A percentile compares a stretch with the other conserved stretches of the same genome.
Evolutionary conservation across 2,797 vertebrate genomes (phyloP).

Genomic region (Pipistrellus pipistrellus): DNA sequence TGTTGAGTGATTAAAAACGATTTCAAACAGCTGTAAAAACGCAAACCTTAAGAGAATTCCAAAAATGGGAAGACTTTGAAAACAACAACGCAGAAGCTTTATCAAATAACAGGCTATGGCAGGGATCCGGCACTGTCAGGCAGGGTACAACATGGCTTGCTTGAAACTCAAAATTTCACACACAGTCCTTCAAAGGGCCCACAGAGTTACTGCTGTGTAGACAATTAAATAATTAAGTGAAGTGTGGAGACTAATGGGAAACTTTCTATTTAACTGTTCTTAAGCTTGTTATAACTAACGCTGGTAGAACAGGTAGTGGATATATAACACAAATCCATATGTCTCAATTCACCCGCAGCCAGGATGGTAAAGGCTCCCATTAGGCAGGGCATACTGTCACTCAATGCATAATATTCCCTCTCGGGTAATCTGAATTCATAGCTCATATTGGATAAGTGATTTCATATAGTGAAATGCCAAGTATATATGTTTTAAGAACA

Average conservation of each 20-base stretch:
- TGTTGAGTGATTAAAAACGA: constrained; percentile 50
- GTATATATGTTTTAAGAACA: background rate
- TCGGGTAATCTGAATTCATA: background rate
- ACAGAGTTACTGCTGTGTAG: background rate
- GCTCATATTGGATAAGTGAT: background rate
- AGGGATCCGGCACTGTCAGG: background rate
- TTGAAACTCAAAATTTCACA: background rate
- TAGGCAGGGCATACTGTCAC: background rate
- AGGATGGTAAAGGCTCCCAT: background rate
- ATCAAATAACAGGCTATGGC: constrained; percentile 74
- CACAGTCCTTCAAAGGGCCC: background rate
- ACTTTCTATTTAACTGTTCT: background rate
- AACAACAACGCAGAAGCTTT: background rate
- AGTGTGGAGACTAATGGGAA: background rate
- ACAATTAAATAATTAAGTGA: background rate
- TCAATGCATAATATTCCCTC: background rate
- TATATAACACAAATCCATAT: background rate
- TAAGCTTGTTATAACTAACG: background rate
- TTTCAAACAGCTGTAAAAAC: constrained; percentile 49
- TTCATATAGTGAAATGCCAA: background rate
- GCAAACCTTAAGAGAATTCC: constrained; percentile 42
- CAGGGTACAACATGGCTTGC: background rate
- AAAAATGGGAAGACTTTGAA: constrained; percentile 13
- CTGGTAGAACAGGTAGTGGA: background rate
- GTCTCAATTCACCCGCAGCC: background rate